phyloP scores from a whole-genome alignment of 1,140 invertebrate species.

The Hyles euphorbiae region DNA sequence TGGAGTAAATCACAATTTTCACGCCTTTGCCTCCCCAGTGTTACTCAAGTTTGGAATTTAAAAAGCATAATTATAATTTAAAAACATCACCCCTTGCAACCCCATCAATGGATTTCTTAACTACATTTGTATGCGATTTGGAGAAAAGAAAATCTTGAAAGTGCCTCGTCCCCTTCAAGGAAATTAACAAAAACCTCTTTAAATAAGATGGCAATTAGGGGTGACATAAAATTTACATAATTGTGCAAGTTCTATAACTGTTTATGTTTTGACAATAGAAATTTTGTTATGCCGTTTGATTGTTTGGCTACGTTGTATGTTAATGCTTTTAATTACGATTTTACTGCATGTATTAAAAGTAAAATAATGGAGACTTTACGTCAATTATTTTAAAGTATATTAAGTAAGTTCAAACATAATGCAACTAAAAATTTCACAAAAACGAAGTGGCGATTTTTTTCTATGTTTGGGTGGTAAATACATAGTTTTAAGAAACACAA shows the following conservation, averaged over 20 bases:
- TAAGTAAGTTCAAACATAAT: too few relatives aligned
- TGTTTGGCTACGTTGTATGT: not conserved
- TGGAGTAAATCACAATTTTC: too few relatives aligned
- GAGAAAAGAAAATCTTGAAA: constrained; percentile 56
- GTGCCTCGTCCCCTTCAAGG: constrained; percentile 28
- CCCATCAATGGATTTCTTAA: constrained; percentile 60
- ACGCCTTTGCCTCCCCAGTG: too few relatives aligned
- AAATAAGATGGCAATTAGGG: constrained; percentile 74
- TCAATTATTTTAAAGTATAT: too few relatives aligned
- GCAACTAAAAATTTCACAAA: too few relatives aligned
- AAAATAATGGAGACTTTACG: too few relatives aligned
- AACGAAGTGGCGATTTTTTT: too few relatives aligned
- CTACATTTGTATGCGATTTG: constrained; percentile 66
- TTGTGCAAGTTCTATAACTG: constrained; percentile 66
- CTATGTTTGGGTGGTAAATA: too few relatives aligned
- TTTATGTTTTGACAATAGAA: constrained; percentile 64
- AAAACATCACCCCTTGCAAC: constrained; percentile 16
- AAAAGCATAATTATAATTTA: constrained; percentile 1
- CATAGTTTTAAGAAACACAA: too few relatives aligned
- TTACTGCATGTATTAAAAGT: too few relatives aligned
- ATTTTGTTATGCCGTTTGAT: constrained; percentile 9
- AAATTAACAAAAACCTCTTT: constrained; percentile 68
- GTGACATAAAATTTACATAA: constrained; percentile 73
- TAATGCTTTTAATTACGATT: not conserved
- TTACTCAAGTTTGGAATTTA: too few relatives aligned